Evolutionary conservation across 2,888 invertebrate species (phyloP).

Genomic region (Noctua janthe): DNA sequence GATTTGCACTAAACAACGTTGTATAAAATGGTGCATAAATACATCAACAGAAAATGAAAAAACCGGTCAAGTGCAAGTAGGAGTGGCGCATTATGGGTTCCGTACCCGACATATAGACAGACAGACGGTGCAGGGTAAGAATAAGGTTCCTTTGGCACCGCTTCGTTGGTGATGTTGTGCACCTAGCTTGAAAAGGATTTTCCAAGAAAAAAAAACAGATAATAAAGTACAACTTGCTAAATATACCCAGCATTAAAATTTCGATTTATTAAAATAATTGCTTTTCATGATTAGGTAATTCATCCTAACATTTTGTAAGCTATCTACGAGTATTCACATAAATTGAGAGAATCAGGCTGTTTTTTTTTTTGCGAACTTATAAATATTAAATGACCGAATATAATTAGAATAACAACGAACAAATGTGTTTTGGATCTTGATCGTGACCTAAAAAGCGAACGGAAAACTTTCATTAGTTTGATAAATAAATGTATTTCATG

Average conservation of each 20-base stretch:
- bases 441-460: neutral
- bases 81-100: neutral
- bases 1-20: neutral
- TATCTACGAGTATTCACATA: neutral
- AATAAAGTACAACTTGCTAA: neutral
- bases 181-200: neutral
- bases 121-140: neutral
- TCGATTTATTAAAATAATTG: neutral
- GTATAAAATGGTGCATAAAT: neutral
- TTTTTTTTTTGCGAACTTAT: neutral
- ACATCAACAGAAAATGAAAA: neutral
- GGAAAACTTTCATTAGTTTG: neutral
- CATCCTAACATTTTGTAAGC: neutral
- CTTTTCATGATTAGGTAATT: neutral
- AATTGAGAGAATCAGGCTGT: neutral
- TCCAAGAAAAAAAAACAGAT: neutral
- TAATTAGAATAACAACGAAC: neutral
- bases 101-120: neutral
- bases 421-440: neutral
- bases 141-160: neutral
- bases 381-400: constrained; percentile 2
- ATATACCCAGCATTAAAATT: neutral
- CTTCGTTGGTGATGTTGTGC: neutral
- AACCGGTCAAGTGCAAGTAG: neutral
- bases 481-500: neutral